phyloP scores from a whole-genome alignment of 2,888 invertebrate genomes.

The Sphaeridia pumilis region DNA sequence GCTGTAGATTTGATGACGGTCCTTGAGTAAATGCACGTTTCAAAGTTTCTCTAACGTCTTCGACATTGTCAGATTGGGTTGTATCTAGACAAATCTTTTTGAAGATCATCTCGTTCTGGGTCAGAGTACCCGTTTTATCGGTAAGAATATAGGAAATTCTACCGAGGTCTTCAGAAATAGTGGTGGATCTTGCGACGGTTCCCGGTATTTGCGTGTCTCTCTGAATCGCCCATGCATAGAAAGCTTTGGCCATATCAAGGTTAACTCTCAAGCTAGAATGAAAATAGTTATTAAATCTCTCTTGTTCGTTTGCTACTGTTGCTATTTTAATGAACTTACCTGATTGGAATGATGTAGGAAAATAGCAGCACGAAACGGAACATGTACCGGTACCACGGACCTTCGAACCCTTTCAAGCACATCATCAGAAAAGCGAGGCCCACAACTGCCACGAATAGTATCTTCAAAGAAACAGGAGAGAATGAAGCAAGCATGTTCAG shows the following conservation, averaged over 20 bases:
- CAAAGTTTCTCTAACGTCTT: slow-evolving; percentile 28
- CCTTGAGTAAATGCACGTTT: slow-evolving; percentile 19
- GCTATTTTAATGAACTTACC: slow-evolving; percentile 16
- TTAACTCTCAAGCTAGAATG: slow-evolving; percentile 77
- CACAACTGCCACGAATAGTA: slow-evolving; percentile 54
- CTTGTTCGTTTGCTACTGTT: neutral
- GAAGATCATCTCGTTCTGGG: slow-evolving; percentile 98
- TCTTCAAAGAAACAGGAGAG: slow-evolving; percentile 12
- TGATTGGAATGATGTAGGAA: slow-evolving; percentile 92
- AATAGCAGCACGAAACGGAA: slow-evolving; percentile 93
- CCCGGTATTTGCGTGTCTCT: slow-evolving; percentile 84
- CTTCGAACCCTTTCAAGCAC: slow-evolving; percentile 87
- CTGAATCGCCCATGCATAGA: slow-evolving; percentile 94
- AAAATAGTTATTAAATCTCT: neutral
- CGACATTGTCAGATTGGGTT: slow-evolving; percentile 25
- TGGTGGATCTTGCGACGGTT: slow-evolving; percentile 91
- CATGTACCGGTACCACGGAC: slow-evolving; percentile 93
- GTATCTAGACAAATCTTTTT: slow-evolving; percentile 49
- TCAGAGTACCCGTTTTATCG: slow-evolving; percentile 96
- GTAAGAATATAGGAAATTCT: slow-evolving; percentile 91
- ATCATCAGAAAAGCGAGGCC: slow-evolving; percentile 88
- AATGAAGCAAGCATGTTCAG: neutral
- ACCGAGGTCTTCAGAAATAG: slow-evolving; percentile 96
- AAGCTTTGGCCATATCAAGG: slow-evolving; percentile 96
- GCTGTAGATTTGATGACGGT: neutral